Evolutionary conservation across 2,888 invertebrate genomes (phyloP).

Genomic region (Drosophila parthenogenetica): DNA sequence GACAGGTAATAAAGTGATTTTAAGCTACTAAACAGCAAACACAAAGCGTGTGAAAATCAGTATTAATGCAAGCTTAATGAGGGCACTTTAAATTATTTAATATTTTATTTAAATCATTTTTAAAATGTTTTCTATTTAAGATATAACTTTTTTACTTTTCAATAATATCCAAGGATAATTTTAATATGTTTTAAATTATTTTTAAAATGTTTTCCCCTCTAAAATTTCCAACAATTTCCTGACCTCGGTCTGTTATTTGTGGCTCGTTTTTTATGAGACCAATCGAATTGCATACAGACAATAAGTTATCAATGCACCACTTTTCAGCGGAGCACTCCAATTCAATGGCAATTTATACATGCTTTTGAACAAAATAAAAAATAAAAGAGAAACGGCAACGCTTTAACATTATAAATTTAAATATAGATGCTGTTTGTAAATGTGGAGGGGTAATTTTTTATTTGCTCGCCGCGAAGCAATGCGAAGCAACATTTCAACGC

Average conservation of each 20-base stretch:
- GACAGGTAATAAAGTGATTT: conserved; percentile 29
- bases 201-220: neutral
- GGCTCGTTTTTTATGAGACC: conserved; percentile 45
- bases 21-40: conserved; percentile 1
- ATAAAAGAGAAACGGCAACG: conserved; percentile 42
- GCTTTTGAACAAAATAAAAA: conserved; percentile 18
- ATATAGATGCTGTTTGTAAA: conserved; percentile 34
- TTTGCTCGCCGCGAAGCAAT: conserved; percentile 52
- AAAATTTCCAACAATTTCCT: neutral
- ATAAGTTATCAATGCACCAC: conserved; percentile 30
- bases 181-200: neutral
- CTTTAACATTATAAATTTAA: conserved; percentile 55
- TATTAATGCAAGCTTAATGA: neutral
- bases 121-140: neutral
- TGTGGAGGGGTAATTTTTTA: conserved; percentile 44
- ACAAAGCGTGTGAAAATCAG: neutral
- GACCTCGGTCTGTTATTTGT: conserved; percentile 47
- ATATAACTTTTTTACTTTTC: too few species aligned
- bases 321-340: conserved; percentile 39
- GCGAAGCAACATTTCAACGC: conserved; percentile 71
- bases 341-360: conserved; percentile 52
- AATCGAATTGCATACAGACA: conserved; percentile 9
- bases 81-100: neutral
- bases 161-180: too few species aligned
- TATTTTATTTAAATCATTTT: neutral